A percentile compares a stretch with the other conserved stretches of the same genome.
Conservation (phyloP, 2,888 invertebrate species). For the Pollenia labialis region DNA sequence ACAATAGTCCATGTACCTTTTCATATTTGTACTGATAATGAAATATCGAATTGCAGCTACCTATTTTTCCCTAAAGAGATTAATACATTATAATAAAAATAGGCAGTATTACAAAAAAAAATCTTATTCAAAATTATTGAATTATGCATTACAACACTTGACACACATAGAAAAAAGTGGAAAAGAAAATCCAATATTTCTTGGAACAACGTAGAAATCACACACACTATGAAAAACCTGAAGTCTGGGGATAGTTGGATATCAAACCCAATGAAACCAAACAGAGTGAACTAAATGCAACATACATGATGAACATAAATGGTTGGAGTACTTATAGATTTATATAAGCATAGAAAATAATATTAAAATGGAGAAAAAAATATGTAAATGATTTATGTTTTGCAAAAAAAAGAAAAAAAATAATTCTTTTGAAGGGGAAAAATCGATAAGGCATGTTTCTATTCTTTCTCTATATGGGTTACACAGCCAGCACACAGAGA, state of each 20-base stretch:
- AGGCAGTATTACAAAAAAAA: not conserved
- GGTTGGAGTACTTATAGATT: conserved; percentile 8
- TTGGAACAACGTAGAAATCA: not conserved
- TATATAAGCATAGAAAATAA: conserved; percentile 34
- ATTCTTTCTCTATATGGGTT: not conserved
- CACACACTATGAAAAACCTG: not conserved
- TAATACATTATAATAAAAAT: not conserved
- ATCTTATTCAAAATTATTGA: conserved; percentile 28
- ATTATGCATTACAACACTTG: conserved; percentile 45
- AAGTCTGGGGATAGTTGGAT: not conserved
- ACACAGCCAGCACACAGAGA: not conserved
- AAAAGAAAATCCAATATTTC: not conserved
- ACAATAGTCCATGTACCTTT: not conserved
- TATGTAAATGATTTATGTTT: conserved; percentile 35
- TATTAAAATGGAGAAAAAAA: conserved; percentile 23
- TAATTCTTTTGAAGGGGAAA: not conserved
- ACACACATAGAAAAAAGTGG: conserved; percentile 28
- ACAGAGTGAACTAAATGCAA: conserved; percentile 22
- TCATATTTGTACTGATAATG: not conserved
- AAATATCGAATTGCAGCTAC: not conserved
- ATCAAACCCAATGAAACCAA: not conserved
- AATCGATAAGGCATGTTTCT: conserved; percentile 23
- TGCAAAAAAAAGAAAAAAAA: not conserved
- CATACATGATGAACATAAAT: not conserved
- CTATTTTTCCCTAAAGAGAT: not conserved